phyloP scores from a whole-genome alignment of 2,888 invertebrate species.

The Ethmia dodecea region DNA sequence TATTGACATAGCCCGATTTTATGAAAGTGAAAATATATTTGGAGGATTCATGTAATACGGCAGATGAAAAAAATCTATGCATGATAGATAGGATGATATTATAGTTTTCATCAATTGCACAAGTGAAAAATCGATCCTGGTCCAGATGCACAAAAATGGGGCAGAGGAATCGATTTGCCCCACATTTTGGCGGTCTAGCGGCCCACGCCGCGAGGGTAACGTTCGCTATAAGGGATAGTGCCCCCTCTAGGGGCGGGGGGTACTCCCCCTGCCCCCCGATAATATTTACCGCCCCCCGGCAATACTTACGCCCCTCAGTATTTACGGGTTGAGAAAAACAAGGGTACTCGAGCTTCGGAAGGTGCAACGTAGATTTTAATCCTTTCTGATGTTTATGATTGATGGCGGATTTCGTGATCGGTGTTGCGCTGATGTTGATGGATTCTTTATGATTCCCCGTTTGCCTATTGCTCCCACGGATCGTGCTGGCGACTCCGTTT shows the following conservation, averaged over 20 bases:
- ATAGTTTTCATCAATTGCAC: no score
- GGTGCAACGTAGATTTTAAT: constrained; percentile 78
- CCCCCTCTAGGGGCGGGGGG: constrained; percentile 53
- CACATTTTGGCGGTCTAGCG: constrained; percentile 73
- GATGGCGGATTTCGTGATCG: constrained; percentile 75
- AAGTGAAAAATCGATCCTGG: constrained; percentile 65
- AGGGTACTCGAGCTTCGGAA: constrained; percentile 76
- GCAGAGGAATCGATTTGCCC: constrained; percentile 74
- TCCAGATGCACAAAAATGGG: constrained; percentile 78
- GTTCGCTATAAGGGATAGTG: constrained; percentile 78
- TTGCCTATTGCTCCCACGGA: constrained; percentile 26
- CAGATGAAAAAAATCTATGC: no score
- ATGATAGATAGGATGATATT: no score
- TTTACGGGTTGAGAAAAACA: constrained; percentile 78
- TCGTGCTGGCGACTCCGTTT: constrained; percentile 44
- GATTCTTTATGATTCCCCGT: constrained; percentile 62
- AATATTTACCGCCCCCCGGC: constrained; percentile 78
- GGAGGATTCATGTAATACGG: no score
- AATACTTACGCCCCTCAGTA: constrained; percentile 77
- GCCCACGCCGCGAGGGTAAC: constrained; percentile 71
- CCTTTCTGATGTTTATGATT: constrained; percentile 78
- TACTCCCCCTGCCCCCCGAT: constrained; percentile 61
- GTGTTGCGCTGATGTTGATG: constrained; percentile 67
- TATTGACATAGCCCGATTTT: no score
- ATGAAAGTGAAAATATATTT: no score